Percentiles rank a stretch among this genome's conserved stretches.
Evolutionary conservation across 2,888 invertebrate genomes (phyloP).

Genomic region (Melipona bicolor): DNA sequence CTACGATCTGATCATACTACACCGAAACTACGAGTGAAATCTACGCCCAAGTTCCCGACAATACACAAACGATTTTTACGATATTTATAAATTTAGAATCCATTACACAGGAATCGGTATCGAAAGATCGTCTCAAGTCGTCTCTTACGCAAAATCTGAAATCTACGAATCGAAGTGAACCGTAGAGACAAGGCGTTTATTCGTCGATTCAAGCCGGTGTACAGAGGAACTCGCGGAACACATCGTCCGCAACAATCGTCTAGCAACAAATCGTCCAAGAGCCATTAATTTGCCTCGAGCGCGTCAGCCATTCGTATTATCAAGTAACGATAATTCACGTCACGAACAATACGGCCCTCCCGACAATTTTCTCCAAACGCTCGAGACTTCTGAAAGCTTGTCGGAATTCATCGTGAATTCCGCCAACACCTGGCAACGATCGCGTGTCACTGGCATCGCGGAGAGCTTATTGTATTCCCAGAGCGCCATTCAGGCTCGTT

Average conservation of each 20-base stretch:
- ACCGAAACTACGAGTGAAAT: too few relatives aligned
- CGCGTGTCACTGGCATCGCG: not conserved
- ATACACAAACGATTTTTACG: too few relatives aligned
- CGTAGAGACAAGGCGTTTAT: not conserved
- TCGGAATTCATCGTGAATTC: not conserved
- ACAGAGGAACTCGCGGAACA: not conserved
- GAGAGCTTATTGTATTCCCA: not conserved
- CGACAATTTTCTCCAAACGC: not conserved
- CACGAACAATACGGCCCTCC: not conserved
- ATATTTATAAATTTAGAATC: too few relatives aligned
- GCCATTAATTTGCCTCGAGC: not conserved
- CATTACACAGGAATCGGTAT: too few relatives aligned
- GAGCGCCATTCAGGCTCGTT: conserved; percentile 8
- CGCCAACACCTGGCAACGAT: not conserved
- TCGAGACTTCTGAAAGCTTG: not conserved
- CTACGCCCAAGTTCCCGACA: too few relatives aligned
- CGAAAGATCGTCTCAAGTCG: too few relatives aligned
- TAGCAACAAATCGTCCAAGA: not conserved
- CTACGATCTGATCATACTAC: too few relatives aligned
- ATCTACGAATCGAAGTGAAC: not conserved
- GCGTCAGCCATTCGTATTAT: not conserved
- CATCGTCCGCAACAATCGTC: not conserved
- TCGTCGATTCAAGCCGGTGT: not conserved
- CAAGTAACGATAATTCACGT: not conserved
- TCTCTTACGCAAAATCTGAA: too few relatives aligned